Conservation (phyloP, 2,888 invertebrate species). For the Caenorhabditis sp. region DNA sequence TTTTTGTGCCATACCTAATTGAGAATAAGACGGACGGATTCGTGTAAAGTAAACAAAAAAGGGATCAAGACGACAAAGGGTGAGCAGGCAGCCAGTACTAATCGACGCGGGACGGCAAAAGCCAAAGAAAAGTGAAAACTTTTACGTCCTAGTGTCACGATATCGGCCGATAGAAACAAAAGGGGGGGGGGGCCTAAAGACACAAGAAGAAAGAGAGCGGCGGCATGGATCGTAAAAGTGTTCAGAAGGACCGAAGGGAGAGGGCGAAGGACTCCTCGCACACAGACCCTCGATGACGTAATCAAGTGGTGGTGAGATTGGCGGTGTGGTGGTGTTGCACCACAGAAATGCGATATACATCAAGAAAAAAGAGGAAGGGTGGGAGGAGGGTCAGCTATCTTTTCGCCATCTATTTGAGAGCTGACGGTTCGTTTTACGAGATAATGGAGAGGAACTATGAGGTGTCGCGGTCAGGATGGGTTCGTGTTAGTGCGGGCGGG, state of each 20-base stretch:
- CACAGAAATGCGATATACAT: constrained; percentile 41
- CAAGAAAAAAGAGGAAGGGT: not conserved
- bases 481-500: no score
- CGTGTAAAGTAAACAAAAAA: not conserved
- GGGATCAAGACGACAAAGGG: not conserved
- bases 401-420: constrained; percentile 19
- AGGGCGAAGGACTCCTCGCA: constrained; percentile 37
- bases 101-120: not conserved
- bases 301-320: constrained; percentile 25
- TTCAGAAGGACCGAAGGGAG: constrained; percentile 2
- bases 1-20: constrained; percentile 14
- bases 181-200: constrained; percentile 6
- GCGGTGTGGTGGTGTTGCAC: constrained; percentile 18
- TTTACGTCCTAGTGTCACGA: constrained; percentile 26
- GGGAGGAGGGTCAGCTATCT: constrained; percentile 25
- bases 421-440: not conserved
- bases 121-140: not conserved
- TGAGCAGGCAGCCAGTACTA: not conserved
- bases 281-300: constrained; percentile 48
- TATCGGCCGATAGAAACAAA: constrained; percentile 7
- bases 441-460: no score
- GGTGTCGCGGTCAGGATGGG: no score
- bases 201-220: not conserved
- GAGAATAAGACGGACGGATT: not conserved
- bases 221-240: constrained; percentile 55